A percentile compares a stretch with the other conserved stretches of the same genome.
phyloP scores from a whole-genome alignment of 2,113 vertebrate species.

The Taxidea taxus region DNA sequence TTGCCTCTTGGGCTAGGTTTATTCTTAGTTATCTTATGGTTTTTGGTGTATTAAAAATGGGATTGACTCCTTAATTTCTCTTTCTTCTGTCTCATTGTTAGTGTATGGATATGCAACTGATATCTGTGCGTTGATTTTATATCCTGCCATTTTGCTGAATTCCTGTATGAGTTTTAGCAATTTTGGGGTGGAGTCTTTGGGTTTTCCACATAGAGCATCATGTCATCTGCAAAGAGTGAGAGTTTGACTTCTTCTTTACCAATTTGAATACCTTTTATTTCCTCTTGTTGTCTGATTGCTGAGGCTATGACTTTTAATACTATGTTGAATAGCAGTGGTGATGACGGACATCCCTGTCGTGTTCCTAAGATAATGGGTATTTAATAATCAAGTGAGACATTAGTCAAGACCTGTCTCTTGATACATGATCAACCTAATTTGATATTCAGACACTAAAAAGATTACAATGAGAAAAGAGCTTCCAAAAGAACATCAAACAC shows the following conservation, averaged over 20 bases:
- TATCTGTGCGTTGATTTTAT: no score
- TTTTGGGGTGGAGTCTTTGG: no score
- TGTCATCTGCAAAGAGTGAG: neutral
- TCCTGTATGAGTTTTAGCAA: no score
- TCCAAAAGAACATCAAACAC: neutral
- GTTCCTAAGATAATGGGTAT: neutral
- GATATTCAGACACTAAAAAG: neutral
- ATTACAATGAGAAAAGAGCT: neutral
- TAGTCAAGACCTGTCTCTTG: neutral
- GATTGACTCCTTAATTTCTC: no score
- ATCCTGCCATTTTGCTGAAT: no score
- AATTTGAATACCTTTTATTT: neutral
- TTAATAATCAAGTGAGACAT: conserved; percentile 4
- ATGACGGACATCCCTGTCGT: neutral
- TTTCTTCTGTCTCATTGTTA: no score
- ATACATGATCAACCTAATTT: neutral
- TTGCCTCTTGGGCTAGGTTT: no score
- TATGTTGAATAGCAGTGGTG: neutral
- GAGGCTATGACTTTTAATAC: neutral
- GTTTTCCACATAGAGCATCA: neutral
- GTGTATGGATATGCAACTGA: no score
- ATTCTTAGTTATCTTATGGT: no score
- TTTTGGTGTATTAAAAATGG: no score
- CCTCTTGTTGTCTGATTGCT: neutral
- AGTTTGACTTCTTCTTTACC: neutral